Evolutionary conservation across 2,888 invertebrate species (phyloP).

Genomic region (Leptogaster cylindrica): DNA sequence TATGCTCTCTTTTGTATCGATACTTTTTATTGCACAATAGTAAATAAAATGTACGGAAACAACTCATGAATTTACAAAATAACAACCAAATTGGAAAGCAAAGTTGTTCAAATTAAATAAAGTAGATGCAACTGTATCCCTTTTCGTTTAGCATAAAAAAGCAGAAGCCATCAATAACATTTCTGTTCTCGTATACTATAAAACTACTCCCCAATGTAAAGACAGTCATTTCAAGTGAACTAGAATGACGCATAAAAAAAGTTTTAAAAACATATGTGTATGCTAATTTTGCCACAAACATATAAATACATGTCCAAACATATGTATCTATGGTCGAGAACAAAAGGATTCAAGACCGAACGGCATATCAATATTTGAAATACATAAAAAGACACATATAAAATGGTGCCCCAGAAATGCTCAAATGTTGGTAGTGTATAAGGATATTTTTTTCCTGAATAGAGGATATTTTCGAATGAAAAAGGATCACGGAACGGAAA

Average conservation of each 20-base stretch:
- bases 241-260: slow-evolving; percentile 35
- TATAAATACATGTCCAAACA: slow-evolving; percentile 35
- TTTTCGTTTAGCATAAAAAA: too few species aligned
- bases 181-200: not conserved
- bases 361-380: slow-evolving; percentile 40
- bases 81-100: too few species aligned
- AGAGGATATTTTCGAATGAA: slow-evolving; percentile 14
- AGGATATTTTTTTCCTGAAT: slow-evolving; percentile 24
- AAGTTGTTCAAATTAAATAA: too few species aligned
- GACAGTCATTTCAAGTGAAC: slow-evolving; percentile 30
- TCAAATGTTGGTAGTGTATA: not conserved
- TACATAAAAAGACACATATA: slow-evolving; percentile 16
- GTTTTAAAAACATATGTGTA: slow-evolving; percentile 39
- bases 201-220: slow-evolving; percentile 21
- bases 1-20: too few species aligned
- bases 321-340: slow-evolving; percentile 17
- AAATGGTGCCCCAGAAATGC: slow-evolving; percentile 14
- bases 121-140: too few species aligned
- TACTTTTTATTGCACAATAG: too few species aligned
- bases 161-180: too few species aligned
- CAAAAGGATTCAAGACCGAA: slow-evolving; percentile 36
- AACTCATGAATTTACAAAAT: too few species aligned
- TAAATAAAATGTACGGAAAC: too few species aligned
- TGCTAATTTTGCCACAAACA: slow-evolving; percentile 36
- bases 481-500: slow-evolving; percentile 37